Evolutionary conservation across 2,888 invertebrate genomes (phyloP).

Genomic region (Drosophila lutescens): DNA sequence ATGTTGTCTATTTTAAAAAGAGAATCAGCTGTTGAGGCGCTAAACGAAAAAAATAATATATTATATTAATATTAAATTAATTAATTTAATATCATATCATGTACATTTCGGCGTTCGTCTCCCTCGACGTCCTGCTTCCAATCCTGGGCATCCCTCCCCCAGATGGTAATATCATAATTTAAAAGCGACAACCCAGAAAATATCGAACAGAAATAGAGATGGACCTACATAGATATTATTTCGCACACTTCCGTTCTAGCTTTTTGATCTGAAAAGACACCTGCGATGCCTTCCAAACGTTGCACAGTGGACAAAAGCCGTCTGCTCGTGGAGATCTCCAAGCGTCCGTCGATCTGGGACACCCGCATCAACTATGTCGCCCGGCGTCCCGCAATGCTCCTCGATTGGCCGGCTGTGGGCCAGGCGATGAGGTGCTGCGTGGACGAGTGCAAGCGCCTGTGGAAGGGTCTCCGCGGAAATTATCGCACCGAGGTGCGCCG

Average conservation of each 20-base stretch:
- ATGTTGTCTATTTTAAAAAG: too few relatives aligned
- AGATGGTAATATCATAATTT: too few relatives aligned
- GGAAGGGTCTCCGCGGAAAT: background rate
- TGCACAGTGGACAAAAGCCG: background rate
- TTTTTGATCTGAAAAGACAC: background rate
- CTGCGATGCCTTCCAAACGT: background rate
- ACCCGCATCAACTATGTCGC: background rate
- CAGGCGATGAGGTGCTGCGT: background rate
- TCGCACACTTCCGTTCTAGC: background rate
- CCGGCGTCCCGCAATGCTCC: background rate
- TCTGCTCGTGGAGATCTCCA: background rate
- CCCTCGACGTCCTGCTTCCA: too few relatives aligned
- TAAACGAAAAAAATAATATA: too few relatives aligned
- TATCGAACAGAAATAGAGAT: background rate
- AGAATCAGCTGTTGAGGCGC: too few relatives aligned
- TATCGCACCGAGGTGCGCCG: background rate
- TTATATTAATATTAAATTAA: too few relatives aligned
- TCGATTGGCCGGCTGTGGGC: background rate
- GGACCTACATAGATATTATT: background rate
- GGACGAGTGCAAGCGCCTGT: background rate
- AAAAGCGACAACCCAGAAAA: background rate
- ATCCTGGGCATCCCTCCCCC: too few relatives aligned
- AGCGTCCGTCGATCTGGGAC: constrained; percentile 1
- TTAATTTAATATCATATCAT: too few relatives aligned
- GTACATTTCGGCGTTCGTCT: too few relatives aligned